Evolutionary conservation across 2,797 vertebrate genomes (phyloP), one percentile per base, ranked within the genome.

Genomic region (Neostethus bicornis): DNA sequence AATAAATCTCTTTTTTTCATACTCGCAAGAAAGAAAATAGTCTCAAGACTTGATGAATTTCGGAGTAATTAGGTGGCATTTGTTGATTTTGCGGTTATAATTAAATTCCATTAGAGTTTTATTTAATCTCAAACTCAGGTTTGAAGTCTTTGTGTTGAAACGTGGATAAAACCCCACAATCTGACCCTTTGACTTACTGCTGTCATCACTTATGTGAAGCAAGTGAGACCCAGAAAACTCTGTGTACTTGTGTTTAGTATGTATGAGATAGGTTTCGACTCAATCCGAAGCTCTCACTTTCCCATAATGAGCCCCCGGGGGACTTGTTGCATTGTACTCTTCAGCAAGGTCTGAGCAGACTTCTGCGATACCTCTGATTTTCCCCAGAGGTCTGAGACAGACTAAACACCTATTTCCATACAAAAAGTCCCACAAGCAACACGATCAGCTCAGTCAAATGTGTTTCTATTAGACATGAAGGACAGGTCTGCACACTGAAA

Each of bases 221-320:
- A 34, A 34, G 32, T 14, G 58, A 62, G 34, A 48, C 51, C 37
- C 20, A 42, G 51, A 32, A 19, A 51, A 39, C 39, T 45, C 51
- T 42, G 16, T 74, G 66, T 61, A 53, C 56, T 52, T 70, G 68
- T 79, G 70, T 28, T 43, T 43, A 29, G 50, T 49, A 25, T 39
- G 66, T 51, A 28, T 47, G 60, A 43, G 61, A 58, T 20, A 42
- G 37, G 28, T 44, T 66, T 66, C 23, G 48, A 55, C 49, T 38
- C 13, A 25, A 71, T 74, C 66, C 29, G 20, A 21, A 35, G 46
- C 51, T 47, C 16, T 39, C 45, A 46, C 44, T 63, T 75, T 75
- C 41, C 71, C 56, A 44, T 84, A 84, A 87, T 83, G 81, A 87
- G 83, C 55, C 67, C 83, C 61, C 57, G 10, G 44, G 75, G 77